Base-by-base conservation (phyloP, 2,888 invertebrate genomes). In the Xestia ashworthii region DNA sequence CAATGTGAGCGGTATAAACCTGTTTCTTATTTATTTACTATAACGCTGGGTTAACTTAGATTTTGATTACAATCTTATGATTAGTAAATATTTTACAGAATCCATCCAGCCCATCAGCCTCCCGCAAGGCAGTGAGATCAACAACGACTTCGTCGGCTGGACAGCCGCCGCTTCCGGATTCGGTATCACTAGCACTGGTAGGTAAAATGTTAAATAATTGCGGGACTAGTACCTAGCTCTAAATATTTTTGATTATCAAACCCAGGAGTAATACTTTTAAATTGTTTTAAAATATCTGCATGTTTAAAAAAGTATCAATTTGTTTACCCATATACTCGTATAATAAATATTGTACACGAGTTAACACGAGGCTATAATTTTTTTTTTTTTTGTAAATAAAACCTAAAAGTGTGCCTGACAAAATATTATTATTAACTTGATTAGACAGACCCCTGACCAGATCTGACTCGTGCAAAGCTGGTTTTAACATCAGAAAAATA, bases 121-220 rank as follows among this genome's bases (percentile, higher is more conserved):
- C 1, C 94, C 95, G 0, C 80, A 76, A 55, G 88, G 87, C 9
- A 72, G 74, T 16, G 88, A 92, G 44, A 55, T 91, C 12, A 69
- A 41, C 11, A 74, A 92, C 9, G 77, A 83, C 73, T 95, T 91
- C 44, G 87, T 80, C 3, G 91, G 91, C 22, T 58, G 62, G 53
- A 82, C 5, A 0, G 94, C 89, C 19, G 84, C 91, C 6, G 94
- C 92, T 38, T 93, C 94, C 76, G 95, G 94, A 77, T 94, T 79
- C 71, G 94, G 95, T 16, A 65, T 88, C 46, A 93, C 92, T 48
- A 78, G 85, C 71, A 89, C 92, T 69, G 88, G 94, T 93, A 86
- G 88, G 62, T 67, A n/a, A 60, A 8, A 12, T 48, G 5, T 78
- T 32, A 3, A n/a, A 8, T 3, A 12, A 11, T 64, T 64, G 6